Evolutionary conservation across 2,797 vertebrate genomes (phyloP).

Genomic region (Poecilia wingei): DNA sequence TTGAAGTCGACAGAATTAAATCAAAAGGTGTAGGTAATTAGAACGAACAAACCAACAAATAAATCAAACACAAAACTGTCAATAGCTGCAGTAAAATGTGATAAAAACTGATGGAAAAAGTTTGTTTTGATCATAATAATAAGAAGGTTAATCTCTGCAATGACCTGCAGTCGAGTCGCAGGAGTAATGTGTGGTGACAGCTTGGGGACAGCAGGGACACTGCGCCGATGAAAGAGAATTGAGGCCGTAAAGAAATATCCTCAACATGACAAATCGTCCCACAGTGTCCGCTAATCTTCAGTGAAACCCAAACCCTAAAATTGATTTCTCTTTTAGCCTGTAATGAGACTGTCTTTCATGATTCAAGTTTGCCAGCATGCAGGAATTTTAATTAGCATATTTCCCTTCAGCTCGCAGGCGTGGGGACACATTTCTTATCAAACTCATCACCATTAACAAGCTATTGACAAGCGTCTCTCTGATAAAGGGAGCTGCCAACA

Average conservation of each 20-base stretch:
- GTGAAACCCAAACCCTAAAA: constrained; percentile 56
- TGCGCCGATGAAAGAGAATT: constrained; percentile 31
- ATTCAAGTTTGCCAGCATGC: constrained; percentile 68
- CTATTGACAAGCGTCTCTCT: constrained; percentile 57
- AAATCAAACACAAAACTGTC: constrained; percentile 17
- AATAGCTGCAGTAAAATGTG: background rate
- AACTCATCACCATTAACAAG: constrained; percentile 45
- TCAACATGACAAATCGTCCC: constrained; percentile 51
- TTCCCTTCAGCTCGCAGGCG: constrained; percentile 44
- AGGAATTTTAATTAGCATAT: constrained; percentile 69
- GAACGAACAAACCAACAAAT: constrained; percentile 2
- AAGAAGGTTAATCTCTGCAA: constrained; percentile 26
- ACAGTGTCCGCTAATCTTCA: constrained; percentile 59
- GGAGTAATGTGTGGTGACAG: constrained; percentile 35
- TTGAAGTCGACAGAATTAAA: background rate
- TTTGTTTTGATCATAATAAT: constrained; percentile 30
- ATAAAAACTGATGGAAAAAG: constrained; percentile 7
- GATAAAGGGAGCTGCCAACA: constrained; percentile 22
- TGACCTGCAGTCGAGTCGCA: constrained; percentile 32
- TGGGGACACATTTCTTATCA: constrained; percentile 57
- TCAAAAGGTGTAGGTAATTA: constrained; percentile 1
- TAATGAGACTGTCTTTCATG: constrained; percentile 76
- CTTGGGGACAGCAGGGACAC: constrained; percentile 34
- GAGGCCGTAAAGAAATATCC: constrained; percentile 43
- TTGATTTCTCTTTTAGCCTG: constrained; percentile 71